Evolutionary conservation across 2,888 invertebrate species (phyloP), one percentile per base, ranked within the genome.

Genomic region (Syrphus vitripennis): DNA sequence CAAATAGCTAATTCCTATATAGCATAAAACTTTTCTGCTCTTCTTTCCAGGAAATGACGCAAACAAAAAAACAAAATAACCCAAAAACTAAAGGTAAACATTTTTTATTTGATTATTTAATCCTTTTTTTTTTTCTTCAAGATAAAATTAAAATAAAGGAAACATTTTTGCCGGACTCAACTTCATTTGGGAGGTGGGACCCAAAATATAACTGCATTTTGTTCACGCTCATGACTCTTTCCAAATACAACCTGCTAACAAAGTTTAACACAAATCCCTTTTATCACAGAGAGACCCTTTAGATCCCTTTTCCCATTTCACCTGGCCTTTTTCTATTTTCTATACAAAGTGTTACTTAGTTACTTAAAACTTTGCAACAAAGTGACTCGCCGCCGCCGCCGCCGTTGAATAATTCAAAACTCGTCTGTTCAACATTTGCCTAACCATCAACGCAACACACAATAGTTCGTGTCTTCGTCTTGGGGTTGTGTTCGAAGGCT

Each of bases 381-480:
- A 34, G 50, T 34, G 50, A 29, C 67, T 55, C n/a, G n/a, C n/a
- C n/a, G n/a, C n/a, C n/a, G n/a, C n/a, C n/a, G n/a, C n/a, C n/a
- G n/a, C n/a, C n/a, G 9, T 57, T 57, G 53, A 76, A 57, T 57
- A 31, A 75, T 65, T 76, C 65, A 67, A 76, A 42, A 19, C 16
- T 45, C 31, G 57, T 67, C 67, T 57, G 16, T 26, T 67, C 45
- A 55, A 53, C 74, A 75, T 76, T 76, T 67, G 75, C 57, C 75
- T 19, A 31, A n/a, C n/a, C n/a, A n/a, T n/a, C n/a, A n/a, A 65
- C 21, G 21, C 50, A 42, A 40, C 19, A 40, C 42, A 75, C 40
- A 75, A 75, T 40, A 31, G 65, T 55, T 34, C 19, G 45, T n/a
- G n/a, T 12, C 24, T 42, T 29, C 14, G 24, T 19, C n/a, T 37